phyloP scores from a whole-genome alignment of 2,797 vertebrate genomes.

The Cyclopterus lumpus region DNA sequence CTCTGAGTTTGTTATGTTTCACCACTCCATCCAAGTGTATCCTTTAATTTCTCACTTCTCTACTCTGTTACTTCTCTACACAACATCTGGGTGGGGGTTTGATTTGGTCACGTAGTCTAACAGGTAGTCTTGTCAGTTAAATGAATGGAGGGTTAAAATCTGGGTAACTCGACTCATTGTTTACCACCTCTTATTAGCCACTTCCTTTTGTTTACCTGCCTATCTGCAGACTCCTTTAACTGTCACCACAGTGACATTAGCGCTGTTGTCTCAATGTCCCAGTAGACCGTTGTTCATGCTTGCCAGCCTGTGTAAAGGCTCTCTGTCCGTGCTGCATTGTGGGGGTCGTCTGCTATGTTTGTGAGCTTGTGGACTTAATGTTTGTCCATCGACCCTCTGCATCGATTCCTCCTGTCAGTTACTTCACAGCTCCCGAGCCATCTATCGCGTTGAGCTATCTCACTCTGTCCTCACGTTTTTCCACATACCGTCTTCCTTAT shows the following conservation, averaged over 20 bases:
- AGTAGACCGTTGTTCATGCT: conserved; percentile 30
- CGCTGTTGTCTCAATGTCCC: conserved; percentile 27
- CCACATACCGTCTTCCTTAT: conserved; percentile 6
- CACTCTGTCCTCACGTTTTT: conserved; percentile 4
- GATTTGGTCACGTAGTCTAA: not conserved
- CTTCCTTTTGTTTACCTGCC: conserved; percentile 39
- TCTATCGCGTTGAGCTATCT: conserved; percentile 28
- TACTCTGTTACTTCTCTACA: not conserved
- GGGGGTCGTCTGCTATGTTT: conserved; percentile 57
- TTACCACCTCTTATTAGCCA: conserved; percentile 13
- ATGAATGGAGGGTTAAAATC: not conserved
- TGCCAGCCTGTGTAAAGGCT: conserved; percentile 41
- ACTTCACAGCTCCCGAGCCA: conserved; percentile 52
- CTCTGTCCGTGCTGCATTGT: conserved; percentile 51
- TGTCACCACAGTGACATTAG: conserved; percentile 53
- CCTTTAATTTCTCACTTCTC: not conserved
- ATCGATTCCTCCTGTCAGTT: conserved; percentile 70
- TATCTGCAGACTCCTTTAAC: conserved; percentile 24
- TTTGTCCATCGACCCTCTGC: conserved; percentile 70
- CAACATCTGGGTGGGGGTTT: not conserved
- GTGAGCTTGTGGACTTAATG: conserved; percentile 66
- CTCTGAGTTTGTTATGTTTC: not conserved
- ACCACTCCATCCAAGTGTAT: not conserved
- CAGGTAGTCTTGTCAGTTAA: conserved; percentile 1
- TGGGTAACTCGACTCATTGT: not conserved